Conservation (phyloP, 2,888 invertebrate species). For the Archips crataeganus region DNA sequence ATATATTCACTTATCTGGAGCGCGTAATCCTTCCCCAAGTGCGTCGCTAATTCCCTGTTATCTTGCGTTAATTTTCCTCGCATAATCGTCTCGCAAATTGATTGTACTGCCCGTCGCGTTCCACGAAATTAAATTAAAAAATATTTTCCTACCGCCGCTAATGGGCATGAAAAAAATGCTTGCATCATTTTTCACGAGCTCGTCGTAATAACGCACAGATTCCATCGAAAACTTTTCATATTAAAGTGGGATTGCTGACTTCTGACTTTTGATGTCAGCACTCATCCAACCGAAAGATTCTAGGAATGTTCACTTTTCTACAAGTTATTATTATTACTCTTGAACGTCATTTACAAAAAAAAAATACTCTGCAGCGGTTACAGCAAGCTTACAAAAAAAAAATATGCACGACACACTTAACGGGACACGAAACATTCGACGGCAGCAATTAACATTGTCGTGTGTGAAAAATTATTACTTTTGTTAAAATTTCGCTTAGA, state of each 20-base stretch:
- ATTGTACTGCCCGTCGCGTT: slow-evolving; percentile 55
- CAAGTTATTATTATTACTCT: slow-evolving; percentile 14
- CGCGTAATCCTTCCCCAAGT: slow-evolving; percentile 75
- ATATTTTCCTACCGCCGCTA: slow-evolving; percentile 44
- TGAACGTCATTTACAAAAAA: not conserved
- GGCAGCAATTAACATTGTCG: not conserved
- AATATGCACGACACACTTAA: not conserved
- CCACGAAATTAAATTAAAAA: slow-evolving; percentile 46
- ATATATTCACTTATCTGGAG: slow-evolving; percentile 78
- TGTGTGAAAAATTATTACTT: too few relatives aligned
- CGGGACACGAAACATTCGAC: not conserved
- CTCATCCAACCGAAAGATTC: not conserved
- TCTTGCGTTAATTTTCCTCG: slow-evolving; percentile 76
- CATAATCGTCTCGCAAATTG: slow-evolving; percentile 73
- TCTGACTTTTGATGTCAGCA: slow-evolving; percentile 19
- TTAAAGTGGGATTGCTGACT: slow-evolving; percentile 32
- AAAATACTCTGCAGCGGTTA: not conserved
- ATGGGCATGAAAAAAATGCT: slow-evolving; percentile 44
- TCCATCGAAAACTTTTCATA: slow-evolving; percentile 29
- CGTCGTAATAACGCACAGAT: slow-evolving; percentile 41
- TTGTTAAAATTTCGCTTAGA: too few relatives aligned
- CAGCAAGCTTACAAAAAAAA: not conserved
- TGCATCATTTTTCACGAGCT: slow-evolving; percentile 41
- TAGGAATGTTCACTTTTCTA: slow-evolving; percentile 1
- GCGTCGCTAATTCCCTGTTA: slow-evolving; percentile 71